Base-by-base conservation (phyloP, 2,113 vertebrate genomes). In the Eira barbara region DNA sequence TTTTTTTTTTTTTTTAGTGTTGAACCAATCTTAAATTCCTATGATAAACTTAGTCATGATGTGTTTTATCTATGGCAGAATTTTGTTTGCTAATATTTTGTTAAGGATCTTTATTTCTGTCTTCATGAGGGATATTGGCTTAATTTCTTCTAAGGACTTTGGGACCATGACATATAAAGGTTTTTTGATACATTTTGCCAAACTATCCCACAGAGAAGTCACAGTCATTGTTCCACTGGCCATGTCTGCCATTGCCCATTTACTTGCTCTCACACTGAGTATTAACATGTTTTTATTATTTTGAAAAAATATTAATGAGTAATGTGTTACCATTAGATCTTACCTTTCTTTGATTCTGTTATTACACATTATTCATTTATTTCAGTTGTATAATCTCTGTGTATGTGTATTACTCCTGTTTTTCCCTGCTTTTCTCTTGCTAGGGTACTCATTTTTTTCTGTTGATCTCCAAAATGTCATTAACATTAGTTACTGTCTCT, bases 181-280 rank as follows among this genome's bases (percentile, higher is more conserved):
- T 87, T 78, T 87, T 78, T 91, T 87, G 45, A n/a, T 69, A 42
- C 27, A 59, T 87, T 97, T 95, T 95, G 63, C 69, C 65, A 78
- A 23, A 65, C 18, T 52, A 55, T 78, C 52, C 12, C 52, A 29
- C 63, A 69, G n/a, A 86, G 59, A 74, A 8, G 57, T 90, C 18
- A 49, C 76, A 45, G 17, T 79, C n/a, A 23, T 87, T 74, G 47
- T 42, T 23, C 11, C 5, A 29, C 39, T 49, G 29, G 59, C 25
- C n/a, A 42, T 94, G 15, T 52, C 31, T 49, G 47, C 80, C 34
- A 31, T 4, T 86, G 67, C 31, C 14, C n/a, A 11, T 82, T 81
- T 91, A 76, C 2, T 91, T 23, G 82, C 5, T 76, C 36, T 15
- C 67, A 20, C 36, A 14, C 65, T 2, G 52, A 89, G 63, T 94